phyloP scores from a whole-genome alignment of 2,113 vertebrate genomes.

The Pelecanus crispus region DNA sequence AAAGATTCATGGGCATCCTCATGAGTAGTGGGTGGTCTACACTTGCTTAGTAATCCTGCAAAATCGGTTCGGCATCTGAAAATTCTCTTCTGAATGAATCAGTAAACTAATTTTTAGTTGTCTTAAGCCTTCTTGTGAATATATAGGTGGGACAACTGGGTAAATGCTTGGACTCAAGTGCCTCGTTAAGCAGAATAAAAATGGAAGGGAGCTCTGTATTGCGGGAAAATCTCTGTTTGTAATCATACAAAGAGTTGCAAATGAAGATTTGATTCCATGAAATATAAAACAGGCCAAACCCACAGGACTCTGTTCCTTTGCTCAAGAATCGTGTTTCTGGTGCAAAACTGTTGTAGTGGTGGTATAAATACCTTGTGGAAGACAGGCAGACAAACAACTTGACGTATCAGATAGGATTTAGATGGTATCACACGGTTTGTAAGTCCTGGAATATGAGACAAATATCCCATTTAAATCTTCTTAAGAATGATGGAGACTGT shows the following conservation, averaged over 20 bases:
- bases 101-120: not conserved
- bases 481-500: not conserved
- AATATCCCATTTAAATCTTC: not conserved
- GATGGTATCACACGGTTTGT: not conserved
- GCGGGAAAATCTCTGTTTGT: not conserved
- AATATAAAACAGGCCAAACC: not conserved
- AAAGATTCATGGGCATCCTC: not conserved
- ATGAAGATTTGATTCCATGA: not conserved
- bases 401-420: not conserved
- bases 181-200: not conserved
- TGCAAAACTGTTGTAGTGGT: not conserved
- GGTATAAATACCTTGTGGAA: not conserved
- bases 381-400: not conserved
- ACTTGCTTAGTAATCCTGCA: not conserved
- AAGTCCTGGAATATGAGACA: not conserved
- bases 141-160: not conserved
- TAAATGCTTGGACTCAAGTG: not conserved
- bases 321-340: not conserved
- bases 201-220: not conserved
- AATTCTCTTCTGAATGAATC: not conserved
- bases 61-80: not conserved
- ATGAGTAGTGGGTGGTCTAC: not conserved
- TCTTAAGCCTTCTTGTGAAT: not conserved
- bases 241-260: not conserved
- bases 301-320: not conserved